phyloP scores from a whole-genome alignment of 2,888 invertebrate species.

The Clepsis dumicolana region DNA sequence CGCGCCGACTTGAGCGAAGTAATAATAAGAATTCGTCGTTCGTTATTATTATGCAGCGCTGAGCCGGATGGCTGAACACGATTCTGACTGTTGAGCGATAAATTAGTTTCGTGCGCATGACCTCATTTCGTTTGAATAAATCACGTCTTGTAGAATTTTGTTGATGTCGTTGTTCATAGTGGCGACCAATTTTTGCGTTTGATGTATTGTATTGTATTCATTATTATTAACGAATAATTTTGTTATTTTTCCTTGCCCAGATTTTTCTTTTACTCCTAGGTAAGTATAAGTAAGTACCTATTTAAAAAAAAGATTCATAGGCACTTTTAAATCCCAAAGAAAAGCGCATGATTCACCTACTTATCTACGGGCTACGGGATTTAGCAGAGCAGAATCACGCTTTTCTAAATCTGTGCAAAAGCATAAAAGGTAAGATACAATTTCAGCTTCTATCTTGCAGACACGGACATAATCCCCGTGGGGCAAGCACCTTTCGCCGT shows the following conservation, averaged over 20 bases:
- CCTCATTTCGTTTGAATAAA: conserved; percentile 35
- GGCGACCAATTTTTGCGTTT: neutral
- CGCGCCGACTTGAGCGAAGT: conserved; percentile 45
- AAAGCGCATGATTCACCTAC: too few relatives aligned
- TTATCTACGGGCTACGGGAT: too few relatives aligned
- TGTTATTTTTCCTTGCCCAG: too few relatives aligned
- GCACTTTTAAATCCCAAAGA: too few relatives aligned
- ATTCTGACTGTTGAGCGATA: conserved; percentile 25
- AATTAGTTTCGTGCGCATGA: conserved; percentile 38
- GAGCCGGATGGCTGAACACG: conserved; percentile 29
- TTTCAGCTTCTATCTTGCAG: conserved; percentile 3
- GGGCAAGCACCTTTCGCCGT: conserved; percentile 9
- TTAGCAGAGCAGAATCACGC: too few relatives aligned
- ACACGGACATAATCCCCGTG: neutral
- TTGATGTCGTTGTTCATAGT: conserved; percentile 37
- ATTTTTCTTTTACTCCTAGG: too few relatives aligned
- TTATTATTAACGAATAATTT: too few relatives aligned
- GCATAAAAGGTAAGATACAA: too few relatives aligned
- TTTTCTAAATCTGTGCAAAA: too few relatives aligned
- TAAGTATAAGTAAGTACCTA: too few relatives aligned
- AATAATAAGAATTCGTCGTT: conserved; percentile 58
- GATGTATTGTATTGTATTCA: neutral
- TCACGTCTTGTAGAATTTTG: conserved; percentile 25
- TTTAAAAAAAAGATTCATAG: too few relatives aligned
- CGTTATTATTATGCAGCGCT: conserved; percentile 37